These are phyloP conservation scores for Todiramphus chloris DNA, from an alignment of 2,113 vertebrate species.

Conservation along the genomic window DNA sequence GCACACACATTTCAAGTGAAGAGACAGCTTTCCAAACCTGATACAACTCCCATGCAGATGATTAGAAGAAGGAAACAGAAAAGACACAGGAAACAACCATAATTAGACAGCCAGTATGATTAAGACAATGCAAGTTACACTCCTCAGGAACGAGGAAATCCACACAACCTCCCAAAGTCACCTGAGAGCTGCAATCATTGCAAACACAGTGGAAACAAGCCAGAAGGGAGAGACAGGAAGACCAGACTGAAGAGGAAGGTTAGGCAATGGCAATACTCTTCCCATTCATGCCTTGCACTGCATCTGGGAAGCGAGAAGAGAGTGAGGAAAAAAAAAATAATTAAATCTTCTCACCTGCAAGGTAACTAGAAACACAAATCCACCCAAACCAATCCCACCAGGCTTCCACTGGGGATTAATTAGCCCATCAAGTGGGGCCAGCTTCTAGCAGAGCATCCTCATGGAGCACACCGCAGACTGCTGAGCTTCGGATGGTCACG, in stretches of 20 bases:
- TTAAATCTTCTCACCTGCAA: constrained; percentile 13
- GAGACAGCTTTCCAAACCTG: not conserved
- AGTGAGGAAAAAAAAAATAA: not conserved
- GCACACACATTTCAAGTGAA: not conserved
- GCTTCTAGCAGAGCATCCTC: constrained; percentile 12
- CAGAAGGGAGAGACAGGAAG: not conserved
- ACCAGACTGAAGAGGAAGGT: not conserved
- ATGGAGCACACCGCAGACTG: not conserved
- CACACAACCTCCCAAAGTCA: not conserved
- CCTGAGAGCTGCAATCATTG: not conserved
- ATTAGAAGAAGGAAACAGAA: not conserved
- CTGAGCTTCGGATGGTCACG: not conserved
- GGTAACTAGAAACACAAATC: not conserved
- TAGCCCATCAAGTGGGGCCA: not conserved
- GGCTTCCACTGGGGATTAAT: not conserved
- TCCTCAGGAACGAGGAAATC: not conserved
- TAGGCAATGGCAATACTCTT: not conserved
- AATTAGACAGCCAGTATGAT: not conserved
- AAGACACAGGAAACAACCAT: not conserved
- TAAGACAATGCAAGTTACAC: not conserved
- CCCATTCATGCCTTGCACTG: not conserved
- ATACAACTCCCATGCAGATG: not conserved
- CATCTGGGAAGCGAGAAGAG: not conserved
- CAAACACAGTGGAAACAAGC: not conserved
- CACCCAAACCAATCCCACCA: not conserved